Conservation (phyloP, 1,140 invertebrate species). For the Halyomorpha halys region DNA sequence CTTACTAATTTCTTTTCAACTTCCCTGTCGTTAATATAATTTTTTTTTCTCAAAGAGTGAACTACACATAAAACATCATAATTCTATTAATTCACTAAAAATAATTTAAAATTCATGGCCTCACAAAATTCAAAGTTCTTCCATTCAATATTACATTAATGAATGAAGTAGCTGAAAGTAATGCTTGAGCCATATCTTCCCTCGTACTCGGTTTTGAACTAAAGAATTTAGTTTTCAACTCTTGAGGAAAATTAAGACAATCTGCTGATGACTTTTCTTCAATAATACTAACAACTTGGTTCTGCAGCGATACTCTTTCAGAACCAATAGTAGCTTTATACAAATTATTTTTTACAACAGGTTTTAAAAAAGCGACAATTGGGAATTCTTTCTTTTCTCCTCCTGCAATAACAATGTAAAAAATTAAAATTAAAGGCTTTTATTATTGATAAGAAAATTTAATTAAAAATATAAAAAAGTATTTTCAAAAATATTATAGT, state of each 20-base stretch:
- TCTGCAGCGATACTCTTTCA: conserved; percentile 18
- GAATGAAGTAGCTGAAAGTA: conserved; percentile 9
- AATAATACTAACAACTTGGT: conserved; percentile 7
- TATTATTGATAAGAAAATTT: no score
- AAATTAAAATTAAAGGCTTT: no score
- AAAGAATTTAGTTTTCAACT: not conserved
- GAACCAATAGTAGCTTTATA: conserved; percentile 13
- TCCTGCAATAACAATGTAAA: not conserved
- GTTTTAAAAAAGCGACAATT: conserved; percentile 9
- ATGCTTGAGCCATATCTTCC: conserved; percentile 12
- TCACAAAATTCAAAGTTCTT: not conserved
- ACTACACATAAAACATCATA: no score
- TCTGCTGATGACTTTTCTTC: conserved; percentile 13
- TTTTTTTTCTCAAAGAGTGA: no score
- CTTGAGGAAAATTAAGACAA: not conserved
- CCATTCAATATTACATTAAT: conserved; percentile 14
- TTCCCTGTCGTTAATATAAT: no score
- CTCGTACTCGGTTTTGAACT: not conserved
- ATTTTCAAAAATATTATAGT: no score
- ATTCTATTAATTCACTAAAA: no score
- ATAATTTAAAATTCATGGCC: no score
- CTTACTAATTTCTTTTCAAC: no score
- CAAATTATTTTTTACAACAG: conserved; percentile 1
- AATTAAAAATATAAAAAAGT: no score
- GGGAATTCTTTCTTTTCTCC: not conserved